A percentile compares a stretch with the other conserved stretches of the same genome.
Conservation (phyloP, 2,888 invertebrate genomes). For the Tortricodes alternella region DNA sequence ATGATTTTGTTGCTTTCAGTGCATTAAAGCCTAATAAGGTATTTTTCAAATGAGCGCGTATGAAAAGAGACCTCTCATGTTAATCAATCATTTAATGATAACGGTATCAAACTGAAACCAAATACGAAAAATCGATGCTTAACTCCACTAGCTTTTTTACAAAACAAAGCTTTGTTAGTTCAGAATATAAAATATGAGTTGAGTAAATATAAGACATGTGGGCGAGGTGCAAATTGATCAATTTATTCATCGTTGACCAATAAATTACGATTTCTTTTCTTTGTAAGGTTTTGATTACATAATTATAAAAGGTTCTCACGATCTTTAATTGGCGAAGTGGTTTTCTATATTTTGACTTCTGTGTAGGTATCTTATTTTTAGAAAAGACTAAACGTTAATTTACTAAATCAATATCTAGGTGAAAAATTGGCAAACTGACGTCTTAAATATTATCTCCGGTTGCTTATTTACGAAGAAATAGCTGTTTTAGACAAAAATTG, state of each 20-base stretch:
- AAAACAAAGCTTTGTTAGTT: background rate
- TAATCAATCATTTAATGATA: too few relatives aligned
- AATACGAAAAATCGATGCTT: background rate
- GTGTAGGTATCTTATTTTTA: background rate
- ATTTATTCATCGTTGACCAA: slow-evolving; percentile 4
- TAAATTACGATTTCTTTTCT: slow-evolving; percentile 3
- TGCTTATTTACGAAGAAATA: too few relatives aligned
- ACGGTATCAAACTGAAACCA: background rate
- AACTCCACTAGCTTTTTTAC: background rate
- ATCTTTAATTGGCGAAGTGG: slow-evolving; percentile 2
- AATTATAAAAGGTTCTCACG: slow-evolving; percentile 8
- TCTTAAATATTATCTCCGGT: too few relatives aligned
- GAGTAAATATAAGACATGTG: background rate
- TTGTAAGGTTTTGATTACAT: slow-evolving; percentile 4
- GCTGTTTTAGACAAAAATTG: too few relatives aligned
- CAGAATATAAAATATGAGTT: background rate
- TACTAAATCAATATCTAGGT: too few relatives aligned
- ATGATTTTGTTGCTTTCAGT: too few relatives aligned
- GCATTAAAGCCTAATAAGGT: too few relatives aligned
- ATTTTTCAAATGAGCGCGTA: too few relatives aligned
- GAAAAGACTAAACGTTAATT: background rate
- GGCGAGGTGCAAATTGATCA: slow-evolving; percentile 7
- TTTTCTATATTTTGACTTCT: background rate
- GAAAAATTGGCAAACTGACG: too few relatives aligned
- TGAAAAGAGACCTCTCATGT: too few relatives aligned